phyloP scores from a whole-genome alignment of 2,113 vertebrate genomes.

The Hepsetus odoe region DNA sequence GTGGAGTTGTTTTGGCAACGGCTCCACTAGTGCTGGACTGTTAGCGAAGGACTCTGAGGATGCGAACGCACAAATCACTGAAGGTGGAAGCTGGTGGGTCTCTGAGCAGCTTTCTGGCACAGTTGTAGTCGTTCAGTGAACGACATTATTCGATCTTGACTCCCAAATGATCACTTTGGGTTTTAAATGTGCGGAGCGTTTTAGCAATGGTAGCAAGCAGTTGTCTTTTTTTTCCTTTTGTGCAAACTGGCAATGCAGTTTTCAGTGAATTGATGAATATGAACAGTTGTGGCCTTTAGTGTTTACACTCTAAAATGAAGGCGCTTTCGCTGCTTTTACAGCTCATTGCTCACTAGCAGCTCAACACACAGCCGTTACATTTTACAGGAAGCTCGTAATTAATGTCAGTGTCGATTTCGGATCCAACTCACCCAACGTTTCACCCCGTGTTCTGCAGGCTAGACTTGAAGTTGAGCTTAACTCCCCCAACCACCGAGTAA shows the following conservation, averaged over 20 bases:
- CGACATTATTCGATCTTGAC: not conserved
- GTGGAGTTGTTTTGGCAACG: slow-evolving; percentile 40
- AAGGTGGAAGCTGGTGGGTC: not conserved
- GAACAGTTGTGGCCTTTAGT: not conserved
- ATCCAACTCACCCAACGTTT: too few relatives aligned
- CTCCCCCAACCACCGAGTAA: too few relatives aligned
- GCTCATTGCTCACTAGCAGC: too few relatives aligned
- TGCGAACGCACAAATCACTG: not conserved
- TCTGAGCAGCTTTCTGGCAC: not conserved
- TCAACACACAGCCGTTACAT: too few relatives aligned
- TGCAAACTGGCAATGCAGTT: too few relatives aligned
- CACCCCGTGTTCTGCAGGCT: too few relatives aligned
- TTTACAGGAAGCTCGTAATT: too few relatives aligned
- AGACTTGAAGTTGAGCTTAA: too few relatives aligned
- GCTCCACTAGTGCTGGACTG: not conserved
- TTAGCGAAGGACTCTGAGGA: not conserved
- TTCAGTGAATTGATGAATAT: not conserved
- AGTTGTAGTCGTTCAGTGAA: not conserved
- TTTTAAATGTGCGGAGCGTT: not conserved
- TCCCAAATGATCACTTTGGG: not conserved
- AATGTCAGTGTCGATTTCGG: too few relatives aligned
- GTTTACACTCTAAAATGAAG: not conserved
- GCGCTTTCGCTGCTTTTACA: too few relatives aligned
- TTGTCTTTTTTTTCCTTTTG: too few relatives aligned
- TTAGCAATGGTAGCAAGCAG: not conserved